Conservation (phyloP, 2,113 vertebrate genomes). For the Sorex araneus region DNA sequence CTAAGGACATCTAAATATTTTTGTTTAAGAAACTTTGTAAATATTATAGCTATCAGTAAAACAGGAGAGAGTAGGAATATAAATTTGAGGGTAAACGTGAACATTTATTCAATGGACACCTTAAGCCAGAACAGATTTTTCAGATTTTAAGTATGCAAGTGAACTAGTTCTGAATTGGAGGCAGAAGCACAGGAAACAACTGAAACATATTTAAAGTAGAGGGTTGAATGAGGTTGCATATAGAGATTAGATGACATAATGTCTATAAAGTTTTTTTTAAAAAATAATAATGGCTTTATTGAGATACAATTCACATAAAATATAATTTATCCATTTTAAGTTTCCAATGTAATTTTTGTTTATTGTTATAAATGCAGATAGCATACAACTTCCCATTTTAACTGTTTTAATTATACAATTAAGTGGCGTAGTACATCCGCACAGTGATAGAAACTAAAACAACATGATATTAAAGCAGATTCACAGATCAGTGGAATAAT, state of each 20-base stretch:
- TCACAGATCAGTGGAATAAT: too few species aligned
- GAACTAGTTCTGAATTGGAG: neutral
- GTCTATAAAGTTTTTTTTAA: neutral
- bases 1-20: neutral
- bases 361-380: neutral
- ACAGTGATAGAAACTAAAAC: too few species aligned
- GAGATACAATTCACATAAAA: neutral
- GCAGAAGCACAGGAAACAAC: neutral
- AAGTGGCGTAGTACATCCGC: neutral
- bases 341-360: neutral
- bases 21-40: neutral
- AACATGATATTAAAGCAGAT: too few species aligned
- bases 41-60: neutral
- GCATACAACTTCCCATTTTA: neutral
- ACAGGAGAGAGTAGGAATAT: neutral
- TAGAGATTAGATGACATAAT: constrained; percentile 29
- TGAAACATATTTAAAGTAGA: neutral
- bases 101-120: neutral
- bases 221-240: neutral
- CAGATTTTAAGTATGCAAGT: neutral
- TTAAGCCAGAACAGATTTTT: neutral
- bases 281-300: neutral
- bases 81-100: neutral
- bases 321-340: neutral
- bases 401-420: neutral